A percentile compares a stretch with the other conserved stretches of the same genome.
phyloP scores from a whole-genome alignment of 2,113 vertebrate species.

The Thamnophis sirtalis region DNA sequence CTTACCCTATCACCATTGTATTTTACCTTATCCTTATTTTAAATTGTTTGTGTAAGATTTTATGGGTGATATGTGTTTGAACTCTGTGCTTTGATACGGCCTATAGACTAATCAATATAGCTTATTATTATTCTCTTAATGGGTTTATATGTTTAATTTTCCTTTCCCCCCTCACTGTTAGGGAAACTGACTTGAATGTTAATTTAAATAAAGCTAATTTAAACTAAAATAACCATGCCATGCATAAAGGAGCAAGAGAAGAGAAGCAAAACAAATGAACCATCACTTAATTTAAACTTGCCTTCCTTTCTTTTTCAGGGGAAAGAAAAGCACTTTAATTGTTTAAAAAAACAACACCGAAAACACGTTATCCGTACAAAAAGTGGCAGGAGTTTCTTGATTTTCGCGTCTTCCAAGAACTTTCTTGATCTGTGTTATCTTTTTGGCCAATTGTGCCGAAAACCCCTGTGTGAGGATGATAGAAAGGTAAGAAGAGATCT shows the following conservation, averaged over 20 bases:
- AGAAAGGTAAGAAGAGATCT: neutral
- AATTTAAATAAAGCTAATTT: neutral
- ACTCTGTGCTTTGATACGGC: too few relatives aligned
- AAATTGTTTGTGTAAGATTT: too few relatives aligned
- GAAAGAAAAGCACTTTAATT: slow-evolving; percentile 61
- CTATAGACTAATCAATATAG: too few relatives aligned
- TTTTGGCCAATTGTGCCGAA: slow-evolving; percentile 88
- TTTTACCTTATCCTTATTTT: too few relatives aligned
- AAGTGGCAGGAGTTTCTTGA: slow-evolving; percentile 6
- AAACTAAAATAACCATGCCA: neutral
- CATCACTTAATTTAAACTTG: neutral
- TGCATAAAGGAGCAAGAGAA: neutral
- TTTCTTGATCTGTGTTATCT: slow-evolving; percentile 71
- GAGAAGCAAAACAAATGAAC: neutral
- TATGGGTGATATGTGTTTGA: too few relatives aligned
- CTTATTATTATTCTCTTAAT: too few relatives aligned
- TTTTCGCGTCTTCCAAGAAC: slow-evolving; percentile 6
- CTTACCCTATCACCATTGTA: too few relatives aligned
- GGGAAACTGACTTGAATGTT: neutral
- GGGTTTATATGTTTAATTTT: neutral
- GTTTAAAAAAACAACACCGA: neutral
- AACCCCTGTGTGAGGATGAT: slow-evolving; percentile 75
- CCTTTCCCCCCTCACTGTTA: neutral
- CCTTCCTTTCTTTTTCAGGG: slow-evolving; percentile 19
- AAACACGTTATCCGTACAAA: slow-evolving; percentile 61